Conservation (phyloP, 37 sponge, comb jelly and placozoan species). For the Cladorhizidae sp. region DNA sequence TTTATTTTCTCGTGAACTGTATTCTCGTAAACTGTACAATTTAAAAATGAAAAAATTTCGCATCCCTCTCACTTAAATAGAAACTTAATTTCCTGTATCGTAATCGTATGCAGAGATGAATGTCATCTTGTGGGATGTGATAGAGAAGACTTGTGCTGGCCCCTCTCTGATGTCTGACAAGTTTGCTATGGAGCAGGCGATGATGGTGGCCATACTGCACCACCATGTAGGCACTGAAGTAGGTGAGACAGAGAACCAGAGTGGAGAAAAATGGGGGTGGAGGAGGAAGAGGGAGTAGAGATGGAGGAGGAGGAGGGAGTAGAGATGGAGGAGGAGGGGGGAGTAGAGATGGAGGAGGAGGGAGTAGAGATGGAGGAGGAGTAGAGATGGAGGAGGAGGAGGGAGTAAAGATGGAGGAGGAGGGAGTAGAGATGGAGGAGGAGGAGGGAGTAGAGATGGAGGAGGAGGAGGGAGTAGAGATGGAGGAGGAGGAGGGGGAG, state of each 20-base stretch:
- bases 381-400: too few species aligned
- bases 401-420: too few species aligned
- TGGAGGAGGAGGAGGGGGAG: too few species aligned
- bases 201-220: slow-evolving; percentile 82
- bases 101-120: slow-evolving; percentile 72
- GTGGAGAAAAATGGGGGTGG: background rate
- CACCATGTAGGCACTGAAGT: slow-evolving; percentile 77
- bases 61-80: too few species aligned
- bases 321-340: background rate
- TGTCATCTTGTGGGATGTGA: slow-evolving; percentile 36
- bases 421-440: too few species aligned
- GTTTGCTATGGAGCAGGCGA: slow-evolving; percentile 77
- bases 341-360: background rate
- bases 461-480: too few species aligned
- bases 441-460: too few species aligned
- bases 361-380: too few species aligned
- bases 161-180: slow-evolving; percentile 52
- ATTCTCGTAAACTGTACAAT: too few species aligned
- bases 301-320: background rate
- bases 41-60: too few species aligned
- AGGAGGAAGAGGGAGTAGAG: background rate
- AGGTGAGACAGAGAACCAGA: slow-evolving; percentile 46
- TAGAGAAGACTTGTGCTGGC: slow-evolving; percentile 59
- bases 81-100: too few species aligned
- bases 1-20: too few species aligned